Base-by-base conservation (phyloP, 1,140 invertebrate species). In the Probaryconus sp. region DNA sequence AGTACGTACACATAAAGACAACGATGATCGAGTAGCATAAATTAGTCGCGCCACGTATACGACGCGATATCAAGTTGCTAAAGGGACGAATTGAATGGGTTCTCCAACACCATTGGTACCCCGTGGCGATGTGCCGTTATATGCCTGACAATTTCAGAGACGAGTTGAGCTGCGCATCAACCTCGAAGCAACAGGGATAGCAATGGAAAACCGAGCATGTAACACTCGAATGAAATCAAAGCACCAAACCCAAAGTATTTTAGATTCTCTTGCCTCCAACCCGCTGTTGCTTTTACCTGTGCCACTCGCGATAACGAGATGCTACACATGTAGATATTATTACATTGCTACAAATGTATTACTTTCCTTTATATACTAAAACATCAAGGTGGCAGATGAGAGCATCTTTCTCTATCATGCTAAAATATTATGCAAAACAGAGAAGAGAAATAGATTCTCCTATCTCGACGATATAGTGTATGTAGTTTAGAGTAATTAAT, bases 201-300 rank as follows among this genome's bases (percentile, higher is more conserved):
- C 42, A 56, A 70, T 68, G 33, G 77, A 80, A 77, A 78, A 77
- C 61, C 42, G 72, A 78, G 69, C 76, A 78, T 74, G 76, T 79
- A 79, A 79, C 78, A 79, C 78, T 78, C 79, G 76, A 81, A 81
- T 81, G 79, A 79, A 81, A 76, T 78, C 77, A 76, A 79, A 70
- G 74, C 78, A 79, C 80, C 76, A 79, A 73, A 58, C 40, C 35
- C 56, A 14, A 53, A 53, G 68, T 50, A 43, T 78, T 64, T 80
- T 78, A 79, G 80, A n/a, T n/a, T n/a, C n/a, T 78, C 76, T 77
- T 79, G 70, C 58, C 61, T 68, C 72, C 58, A 43, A 69, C 70
- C 42, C 33, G 17, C 38, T 21, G 31, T n/a, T 43, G 9, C n/a
- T 56, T 61, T 30, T 43, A n/a, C 38, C 13, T 18, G 6, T 43